Conservation (phyloP, 2,113 vertebrate genomes). For the Vimba vimba region DNA sequence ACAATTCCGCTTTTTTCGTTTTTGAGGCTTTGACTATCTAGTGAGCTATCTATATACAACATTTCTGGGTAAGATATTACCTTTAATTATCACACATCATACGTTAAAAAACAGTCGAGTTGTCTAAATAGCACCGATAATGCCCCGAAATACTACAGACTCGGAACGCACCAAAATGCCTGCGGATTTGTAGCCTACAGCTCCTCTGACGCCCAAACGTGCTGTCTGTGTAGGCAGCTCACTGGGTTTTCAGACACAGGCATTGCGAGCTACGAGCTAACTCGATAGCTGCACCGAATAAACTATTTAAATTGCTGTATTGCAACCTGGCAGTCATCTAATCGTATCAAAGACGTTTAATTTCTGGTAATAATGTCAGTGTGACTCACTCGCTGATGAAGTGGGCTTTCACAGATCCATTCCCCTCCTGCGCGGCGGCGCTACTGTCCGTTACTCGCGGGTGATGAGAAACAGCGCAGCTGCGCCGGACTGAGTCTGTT, state of each 20-base stretch:
- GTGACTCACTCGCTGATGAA: conserved; percentile 24
- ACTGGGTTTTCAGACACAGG: neutral
- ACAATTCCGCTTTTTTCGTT: neutral
- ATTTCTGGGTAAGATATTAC: neutral
- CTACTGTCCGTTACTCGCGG: conserved; percentile 7
- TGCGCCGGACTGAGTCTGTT: neutral
- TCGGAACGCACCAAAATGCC: neutral
- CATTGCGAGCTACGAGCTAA: conserved; percentile 9
- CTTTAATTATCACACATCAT: neutral
- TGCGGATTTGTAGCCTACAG: neutral
- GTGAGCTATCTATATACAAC: neutral
- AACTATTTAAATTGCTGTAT: neutral
- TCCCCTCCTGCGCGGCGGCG: neutral
- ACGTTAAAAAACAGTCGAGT: neutral
- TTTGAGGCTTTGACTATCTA: neutral
- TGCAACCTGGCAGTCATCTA: neutral
- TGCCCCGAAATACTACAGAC: neutral
- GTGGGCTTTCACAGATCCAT: conserved; percentile 11
- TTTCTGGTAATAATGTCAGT: neutral
- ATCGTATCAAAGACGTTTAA: neutral
- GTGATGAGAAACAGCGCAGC: neutral
- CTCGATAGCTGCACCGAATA: neutral
- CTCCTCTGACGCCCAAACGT: conserved; percentile 19
- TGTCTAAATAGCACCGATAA: neutral
- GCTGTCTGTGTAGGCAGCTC: neutral